Base-by-base conservation (phyloP, 2,888 invertebrate species). In the Anorthoa munda region DNA sequence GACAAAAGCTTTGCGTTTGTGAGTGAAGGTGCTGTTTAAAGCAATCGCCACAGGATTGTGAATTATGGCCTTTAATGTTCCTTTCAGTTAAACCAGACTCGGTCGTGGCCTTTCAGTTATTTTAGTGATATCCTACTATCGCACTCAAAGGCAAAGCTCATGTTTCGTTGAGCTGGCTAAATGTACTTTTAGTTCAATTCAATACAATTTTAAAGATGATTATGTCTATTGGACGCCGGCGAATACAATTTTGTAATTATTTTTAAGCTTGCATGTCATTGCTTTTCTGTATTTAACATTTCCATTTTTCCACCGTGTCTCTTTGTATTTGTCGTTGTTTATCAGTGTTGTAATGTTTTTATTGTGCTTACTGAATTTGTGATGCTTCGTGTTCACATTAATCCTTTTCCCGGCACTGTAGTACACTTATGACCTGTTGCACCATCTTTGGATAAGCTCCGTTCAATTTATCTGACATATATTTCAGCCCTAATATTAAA, bases 161-260 rank as follows among this genome's bases (percentile, higher is more conserved):
- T 17, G n/a, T 50, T 17, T n/a, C 17, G 12, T 39, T 51, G 17
- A 26, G 59, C 39, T 17, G 71, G 59, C 48, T 55, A 48, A 50
- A 23, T 39, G 11, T 58, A 67, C 15, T 50, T 67, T 67, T 18
- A 76, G 58, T 26, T 67, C 9, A 53, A 53, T 46, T 12, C 45
- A 45, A 66, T 48, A 66, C 50, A 45, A 45, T 53, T 74, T 67
- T 89, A 91, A 92, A 89, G 91, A 93, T 93, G 93, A 93, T 93
- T 93, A 93, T 93, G 93, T 94, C 93, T 93, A 89, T 89, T 87
- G 89, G 89, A 89, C 86, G 82, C 80, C 70, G 63, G 82, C 81
- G 76, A 82, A 83, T 81, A 72, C 48, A 73, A 60, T 69, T 74
- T 53, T 73, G 58, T 83, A 77, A 66, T 73, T 71, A 71, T 73